These are phyloP conservation scores for Hassar affinis DNA, from an alignment of 2,113 vertebrate genomes.

Conservation along the genomic window DNA sequence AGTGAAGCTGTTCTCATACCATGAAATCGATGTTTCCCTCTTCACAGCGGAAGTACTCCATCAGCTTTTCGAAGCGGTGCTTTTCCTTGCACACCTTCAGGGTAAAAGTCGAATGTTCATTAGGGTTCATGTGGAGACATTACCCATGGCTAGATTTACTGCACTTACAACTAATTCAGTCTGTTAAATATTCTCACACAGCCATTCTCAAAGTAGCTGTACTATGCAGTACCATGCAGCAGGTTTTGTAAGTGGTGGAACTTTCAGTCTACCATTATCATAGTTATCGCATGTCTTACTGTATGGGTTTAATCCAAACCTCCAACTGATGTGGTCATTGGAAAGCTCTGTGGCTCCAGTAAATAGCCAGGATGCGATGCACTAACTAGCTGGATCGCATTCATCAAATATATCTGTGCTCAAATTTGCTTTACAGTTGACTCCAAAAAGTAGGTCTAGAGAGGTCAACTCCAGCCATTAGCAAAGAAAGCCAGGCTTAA, in stretches of 20 bases:
- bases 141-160: neutral
- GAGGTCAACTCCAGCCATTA: conserved; percentile 40
- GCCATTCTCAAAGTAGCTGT: neutral
- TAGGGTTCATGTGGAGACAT: neutral
- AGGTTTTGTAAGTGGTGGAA: neutral
- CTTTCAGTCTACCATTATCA: neutral
- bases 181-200: neutral
- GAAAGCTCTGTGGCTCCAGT: neutral
- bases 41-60: conserved; percentile 94
- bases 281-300: neutral
- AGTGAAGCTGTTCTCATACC: conserved; percentile 67
- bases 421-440: neutral
- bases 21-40: conserved; percentile 98
- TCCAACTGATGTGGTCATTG: neutral
- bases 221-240: neutral
- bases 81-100: conserved; percentile 92
- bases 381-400: neutral
- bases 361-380: neutral
- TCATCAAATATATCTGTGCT: neutral
- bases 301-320: neutral
- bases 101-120: neutral
- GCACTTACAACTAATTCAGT: neutral
- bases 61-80: conserved; percentile 93
- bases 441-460: conserved; percentile 15
- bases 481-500: conserved; percentile 48